phyloP scores from a whole-genome alignment of 2,888 invertebrate species.

The Cheiracanthium punctorium region DNA sequence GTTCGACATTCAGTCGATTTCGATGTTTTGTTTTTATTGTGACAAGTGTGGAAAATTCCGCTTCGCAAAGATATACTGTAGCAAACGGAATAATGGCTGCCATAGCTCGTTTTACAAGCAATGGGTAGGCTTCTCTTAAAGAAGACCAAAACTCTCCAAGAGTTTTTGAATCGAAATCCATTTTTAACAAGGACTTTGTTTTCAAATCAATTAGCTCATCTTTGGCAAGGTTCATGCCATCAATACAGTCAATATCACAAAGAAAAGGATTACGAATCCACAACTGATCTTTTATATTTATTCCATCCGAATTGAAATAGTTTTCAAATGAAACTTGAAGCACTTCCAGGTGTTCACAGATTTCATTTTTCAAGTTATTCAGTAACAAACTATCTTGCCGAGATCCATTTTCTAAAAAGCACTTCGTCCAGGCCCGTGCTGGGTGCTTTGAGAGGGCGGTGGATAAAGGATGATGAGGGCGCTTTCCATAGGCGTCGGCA shows the following conservation, averaged over 20 bases:
- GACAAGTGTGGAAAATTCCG: slow-evolving; percentile 35
- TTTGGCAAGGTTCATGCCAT: slow-evolving; percentile 50
- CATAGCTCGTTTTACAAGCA: slow-evolving; percentile 29
- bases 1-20: slow-evolving; percentile 45
- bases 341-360: no score
- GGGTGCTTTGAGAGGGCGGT: no score
- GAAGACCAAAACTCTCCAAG: no score
- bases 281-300: slow-evolving; percentile 44
- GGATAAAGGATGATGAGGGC: no score
- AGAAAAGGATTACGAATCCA: slow-evolving; percentile 46
- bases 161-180: slow-evolving; percentile 45
- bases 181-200: slow-evolving; percentile 52
- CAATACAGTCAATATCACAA: slow-evolving; percentile 48
- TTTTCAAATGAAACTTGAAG: no score
- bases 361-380: no score
- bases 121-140: slow-evolving; percentile 19
- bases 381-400: no score
- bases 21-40: slow-evolving; percentile 40
- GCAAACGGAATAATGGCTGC: slow-evolving; percentile 51
- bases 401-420: no score
- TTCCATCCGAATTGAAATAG: slow-evolving; percentile 23
- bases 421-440: no score
- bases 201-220: slow-evolving; percentile 50
- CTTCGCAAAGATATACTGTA: slow-evolving; percentile 44
- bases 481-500: no score